These are phyloP conservation scores for Nyctereutes procyonoides DNA, from an alignment of 2,113 vertebrate genomes.

Conservation along the genomic window DNA sequence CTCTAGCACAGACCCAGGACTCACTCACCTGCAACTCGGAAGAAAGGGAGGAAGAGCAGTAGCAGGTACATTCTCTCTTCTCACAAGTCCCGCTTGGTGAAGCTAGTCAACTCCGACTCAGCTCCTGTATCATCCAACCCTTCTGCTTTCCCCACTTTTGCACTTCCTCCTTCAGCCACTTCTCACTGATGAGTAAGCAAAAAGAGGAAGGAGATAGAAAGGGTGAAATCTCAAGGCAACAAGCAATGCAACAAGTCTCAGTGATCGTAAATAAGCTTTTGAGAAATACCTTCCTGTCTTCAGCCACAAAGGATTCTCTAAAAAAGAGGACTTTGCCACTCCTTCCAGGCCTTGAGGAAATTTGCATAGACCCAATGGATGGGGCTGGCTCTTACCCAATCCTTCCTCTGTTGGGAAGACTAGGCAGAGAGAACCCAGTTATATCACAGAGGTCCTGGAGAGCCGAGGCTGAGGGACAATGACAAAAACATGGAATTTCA, in stretches of 20 bases:
- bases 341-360: not conserved
- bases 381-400: accelerated
- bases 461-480: not conserved
- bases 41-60: not conserved
- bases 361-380: accelerated
- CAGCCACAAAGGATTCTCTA: accelerated
- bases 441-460: not conserved
- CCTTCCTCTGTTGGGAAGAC: not conserved
- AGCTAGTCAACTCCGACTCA: accelerated
- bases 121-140: not conserved
- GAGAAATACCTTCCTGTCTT: not conserved
- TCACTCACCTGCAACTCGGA: conserved; percentile 57
- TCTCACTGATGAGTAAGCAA: not conserved
- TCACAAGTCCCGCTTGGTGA: accelerated
- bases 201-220: conserved; percentile 73
- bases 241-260: not conserved
- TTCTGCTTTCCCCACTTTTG: not conserved
- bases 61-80: conserved; percentile 30
- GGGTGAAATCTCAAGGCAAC: not conserved
- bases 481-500: not conserved
- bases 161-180: conserved; percentile 67
- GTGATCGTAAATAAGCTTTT: not conserved
- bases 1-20: not conserved
- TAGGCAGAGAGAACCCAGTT: too few species aligned
- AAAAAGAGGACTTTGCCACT: not conserved